Percentiles rank a stretch among this genome's conserved stretches.
These are phyloP conservation scores for Oncorhynchus tshawytscha DNA, from an alignment of 2,113 vertebrate species.

Conservation along the genomic window DNA sequence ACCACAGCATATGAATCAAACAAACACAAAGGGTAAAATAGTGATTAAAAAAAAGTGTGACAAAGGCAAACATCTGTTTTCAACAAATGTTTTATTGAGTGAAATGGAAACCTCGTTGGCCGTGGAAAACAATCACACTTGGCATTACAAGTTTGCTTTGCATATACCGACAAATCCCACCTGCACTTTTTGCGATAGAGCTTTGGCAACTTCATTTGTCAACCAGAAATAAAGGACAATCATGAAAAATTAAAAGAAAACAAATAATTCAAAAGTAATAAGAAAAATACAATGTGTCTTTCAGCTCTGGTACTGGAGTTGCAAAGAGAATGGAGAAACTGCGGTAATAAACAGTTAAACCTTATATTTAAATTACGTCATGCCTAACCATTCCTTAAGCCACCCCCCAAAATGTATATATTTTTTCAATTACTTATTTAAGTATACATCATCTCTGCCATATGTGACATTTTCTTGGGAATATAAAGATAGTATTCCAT, in stretches of 20 bases:
- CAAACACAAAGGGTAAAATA: too few species aligned
- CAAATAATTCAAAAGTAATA: slow-evolving; percentile 10
- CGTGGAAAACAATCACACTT: slow-evolving; percentile 40
- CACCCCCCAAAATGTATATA: neutral
- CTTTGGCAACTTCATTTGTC: slow-evolving; percentile 68
- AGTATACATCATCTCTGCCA: slow-evolving; percentile 99
- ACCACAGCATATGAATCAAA: too few species aligned
- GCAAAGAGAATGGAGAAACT: neutral
- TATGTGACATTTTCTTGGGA: slow-evolving; percentile 99
- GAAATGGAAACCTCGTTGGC: slow-evolving; percentile 48
- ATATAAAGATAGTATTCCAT: slow-evolving; percentile 98
- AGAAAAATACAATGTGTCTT: slow-evolving; percentile 1
- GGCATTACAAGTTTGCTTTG: slow-evolving; percentile 49
- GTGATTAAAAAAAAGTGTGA: too few species aligned
- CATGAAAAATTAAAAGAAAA: slow-evolving; percentile 20
- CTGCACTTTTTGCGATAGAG: slow-evolving; percentile 43
- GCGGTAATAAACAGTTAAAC: slow-evolving; percentile 8
- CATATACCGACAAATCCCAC: slow-evolving; percentile 42
- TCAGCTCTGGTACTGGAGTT: slow-evolving; percentile 14
- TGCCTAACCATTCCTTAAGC: slow-evolving; percentile 13
- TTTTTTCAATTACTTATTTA: slow-evolving; percentile 61
- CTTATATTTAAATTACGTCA: slow-evolving; percentile 25
- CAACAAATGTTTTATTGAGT: slow-evolving; percentile 60
- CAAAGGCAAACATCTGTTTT: neutral
- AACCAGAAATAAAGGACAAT: slow-evolving; percentile 39